phyloP scores from a whole-genome alignment of 2,113 vertebrate genomes.

The Pseudorectes ferrugineus region DNA sequence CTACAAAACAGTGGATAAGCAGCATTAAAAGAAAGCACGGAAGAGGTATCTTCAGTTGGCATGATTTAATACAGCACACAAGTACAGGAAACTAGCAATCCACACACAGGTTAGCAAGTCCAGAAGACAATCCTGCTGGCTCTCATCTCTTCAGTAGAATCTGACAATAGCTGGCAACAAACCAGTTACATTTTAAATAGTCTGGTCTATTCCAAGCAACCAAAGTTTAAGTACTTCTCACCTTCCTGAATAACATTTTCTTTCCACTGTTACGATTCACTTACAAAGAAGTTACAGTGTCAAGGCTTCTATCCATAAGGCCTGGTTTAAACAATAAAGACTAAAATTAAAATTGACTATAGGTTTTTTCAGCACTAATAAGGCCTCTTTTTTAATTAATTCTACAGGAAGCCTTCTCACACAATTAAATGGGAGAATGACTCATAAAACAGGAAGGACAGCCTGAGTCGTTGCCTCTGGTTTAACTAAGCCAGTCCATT shows the following conservation, averaged over 20 bases:
- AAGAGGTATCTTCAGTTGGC: neutral
- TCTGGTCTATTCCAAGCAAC: neutral
- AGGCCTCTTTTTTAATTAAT: neutral
- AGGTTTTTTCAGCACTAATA: neutral
- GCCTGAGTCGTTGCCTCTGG: neutral
- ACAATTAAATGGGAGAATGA: neutral
- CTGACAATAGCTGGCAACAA: neutral
- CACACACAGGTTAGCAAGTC: neutral
- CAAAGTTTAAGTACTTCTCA: neutral
- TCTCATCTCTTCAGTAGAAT: neutral
- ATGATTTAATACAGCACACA: neutral
- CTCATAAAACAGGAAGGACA: conserved; percentile 32
- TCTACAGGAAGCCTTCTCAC: neutral
- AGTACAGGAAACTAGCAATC: neutral
- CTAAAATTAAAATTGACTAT: neutral
- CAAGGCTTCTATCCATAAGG: neutral
- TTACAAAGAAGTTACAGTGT: neutral
- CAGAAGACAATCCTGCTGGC: neutral
- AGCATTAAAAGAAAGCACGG: neutral
- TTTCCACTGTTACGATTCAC: neutral
- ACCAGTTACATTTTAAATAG: neutral
- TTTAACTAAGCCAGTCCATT: neutral
- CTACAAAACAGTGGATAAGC: neutral
- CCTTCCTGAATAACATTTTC: neutral
- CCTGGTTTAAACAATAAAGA: neutral